Conservation (phyloP, 2,888 invertebrate species). For the Campoplex capitator region DNA sequence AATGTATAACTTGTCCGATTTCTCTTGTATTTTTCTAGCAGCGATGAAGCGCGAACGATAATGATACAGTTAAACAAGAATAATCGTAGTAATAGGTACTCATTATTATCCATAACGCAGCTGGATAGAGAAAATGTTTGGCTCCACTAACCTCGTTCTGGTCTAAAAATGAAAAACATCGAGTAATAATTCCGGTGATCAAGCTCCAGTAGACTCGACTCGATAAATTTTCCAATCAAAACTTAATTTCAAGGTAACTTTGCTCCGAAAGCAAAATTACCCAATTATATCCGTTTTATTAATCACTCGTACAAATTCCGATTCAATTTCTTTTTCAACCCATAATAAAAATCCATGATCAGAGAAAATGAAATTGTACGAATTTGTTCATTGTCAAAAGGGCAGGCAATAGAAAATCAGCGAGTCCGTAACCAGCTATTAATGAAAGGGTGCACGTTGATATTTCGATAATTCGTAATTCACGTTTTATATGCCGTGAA, state of each 20-base stretch:
- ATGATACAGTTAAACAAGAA: not conserved
- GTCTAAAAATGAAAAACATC: not conserved
- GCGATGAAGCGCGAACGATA: constrained; percentile 2
- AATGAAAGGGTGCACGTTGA: constrained; percentile 55
- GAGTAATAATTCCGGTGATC: not conserved
- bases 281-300: too few relatives aligned
- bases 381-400: constrained; percentile 6
- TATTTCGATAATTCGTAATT: constrained; percentile 64
- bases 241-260: too few relatives aligned
- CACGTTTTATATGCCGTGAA: constrained; percentile 36
- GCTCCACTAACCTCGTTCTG: not conserved
- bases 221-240: not conserved
- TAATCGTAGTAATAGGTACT: not conserved
- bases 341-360: not conserved
- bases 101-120: not conserved
- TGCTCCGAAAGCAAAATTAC: too few relatives aligned
- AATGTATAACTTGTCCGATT: constrained; percentile 54
- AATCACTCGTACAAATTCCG: not conserved
- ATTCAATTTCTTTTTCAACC: not conserved
- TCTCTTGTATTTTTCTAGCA: constrained; percentile 8
- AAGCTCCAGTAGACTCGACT: not conserved
- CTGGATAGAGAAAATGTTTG: not conserved
- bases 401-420: constrained; percentile 43
- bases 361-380: not conserved
- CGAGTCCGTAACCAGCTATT: not conserved